Percentiles rank a stretch among this genome's conserved stretches.
Evolutionary conservation across 2,113 vertebrate genomes (phyloP).

Genomic region (Xiphophorus couchianus): DNA sequence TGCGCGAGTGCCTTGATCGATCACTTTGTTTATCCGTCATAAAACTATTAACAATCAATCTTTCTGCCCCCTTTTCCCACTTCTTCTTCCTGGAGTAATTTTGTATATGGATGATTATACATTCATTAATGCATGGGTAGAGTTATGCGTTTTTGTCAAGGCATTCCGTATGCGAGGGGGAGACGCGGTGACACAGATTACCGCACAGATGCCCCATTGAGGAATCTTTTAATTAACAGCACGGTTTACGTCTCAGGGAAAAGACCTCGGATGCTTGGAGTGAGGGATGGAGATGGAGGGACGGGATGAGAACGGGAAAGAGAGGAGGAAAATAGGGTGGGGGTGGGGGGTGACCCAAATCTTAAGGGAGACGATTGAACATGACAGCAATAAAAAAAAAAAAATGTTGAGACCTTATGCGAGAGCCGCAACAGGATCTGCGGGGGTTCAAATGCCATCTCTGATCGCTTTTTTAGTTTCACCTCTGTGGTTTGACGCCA

Average conservation of each 20-base stretch:
- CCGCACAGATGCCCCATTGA: slow-evolving; percentile 78
- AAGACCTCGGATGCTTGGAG: slow-evolving; percentile 40
- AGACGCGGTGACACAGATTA: slow-evolving; percentile 62
- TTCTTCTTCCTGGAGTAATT: slow-evolving; percentile 54
- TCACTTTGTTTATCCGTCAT: slow-evolving; percentile 83
- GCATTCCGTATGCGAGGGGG: slow-evolving; percentile 66
- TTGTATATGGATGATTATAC: slow-evolving; percentile 78
- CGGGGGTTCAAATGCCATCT: slow-evolving; percentile 34
- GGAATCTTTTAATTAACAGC: slow-evolving; percentile 80
- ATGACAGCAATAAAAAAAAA: slow-evolving; percentile 61
- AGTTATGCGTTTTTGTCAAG: slow-evolving; percentile 76
- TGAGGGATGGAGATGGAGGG: slow-evolving; percentile 53
- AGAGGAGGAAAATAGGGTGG: too few relatives aligned
- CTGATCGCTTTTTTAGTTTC: slow-evolving; percentile 9
- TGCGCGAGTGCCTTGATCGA: slow-evolving; percentile 79
- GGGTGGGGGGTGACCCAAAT: slow-evolving; percentile 56
- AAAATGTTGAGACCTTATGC: slow-evolving; percentile 49
- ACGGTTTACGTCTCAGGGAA: slow-evolving; percentile 64
- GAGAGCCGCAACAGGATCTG: slow-evolving; percentile 45
- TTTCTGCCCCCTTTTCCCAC: slow-evolving; percentile 34
- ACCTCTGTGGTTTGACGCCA: slow-evolving; percentile 32
- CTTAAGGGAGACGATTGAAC: slow-evolving; percentile 57
- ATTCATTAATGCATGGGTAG: slow-evolving; percentile 81
- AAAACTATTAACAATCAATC: slow-evolving; percentile 82
- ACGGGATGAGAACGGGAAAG: slow-evolving; percentile 1